Base-by-base conservation (phyloP, 2,113 vertebrate species). In the Antigone vipio region DNA sequence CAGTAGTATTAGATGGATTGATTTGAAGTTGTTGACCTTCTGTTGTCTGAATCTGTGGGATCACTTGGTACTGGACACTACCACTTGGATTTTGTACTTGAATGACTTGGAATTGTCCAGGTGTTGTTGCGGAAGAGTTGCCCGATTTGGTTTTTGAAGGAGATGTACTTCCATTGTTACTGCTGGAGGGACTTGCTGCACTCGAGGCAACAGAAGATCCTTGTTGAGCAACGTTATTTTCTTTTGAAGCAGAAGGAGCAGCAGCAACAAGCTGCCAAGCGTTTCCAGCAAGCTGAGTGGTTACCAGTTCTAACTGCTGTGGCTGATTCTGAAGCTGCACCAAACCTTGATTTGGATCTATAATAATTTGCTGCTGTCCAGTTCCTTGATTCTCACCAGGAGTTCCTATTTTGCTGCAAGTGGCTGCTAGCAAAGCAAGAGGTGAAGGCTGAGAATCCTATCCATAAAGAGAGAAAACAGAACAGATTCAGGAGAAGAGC, bases 351-450 rank as follows among this genome's bases (percentile, higher is more conserved):
- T 99, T 99, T 59, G 99, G 98, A 98, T 99, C 99, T 98, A 99
- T 99, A 92, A 99, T 98, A 95, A 99, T 98, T 91, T 99, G 99
- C 96, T 99, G 98, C 84, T 99, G 99, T 96, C 98, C 98, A 94
- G 98, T 98, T 53, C 98, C 97, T 97, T 99, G 99, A 96, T 98
- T 98, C 97, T 99, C 99, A 96, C 98, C 98, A 85, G 98, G 98
- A 95, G 98, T 99, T 96, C 99, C 99, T 98, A 99, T 99, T 98
- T 99, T 99, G 98, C 99, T 99, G 99, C 99, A 99, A 97, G 99
- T 99, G 94, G 99, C 99, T 89, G 99, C 99, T 92, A 99, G 98
- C 97, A 99, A 98, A 98, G 99, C 99, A 9, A 99, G 98, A 95
- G 99, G 99, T 95, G 99, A 99, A 94, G 99, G 99, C 97, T 99